Evolutionary conservation across 2,888 invertebrate species (phyloP).

Genomic region (Coenonympha glycerion): DNA sequence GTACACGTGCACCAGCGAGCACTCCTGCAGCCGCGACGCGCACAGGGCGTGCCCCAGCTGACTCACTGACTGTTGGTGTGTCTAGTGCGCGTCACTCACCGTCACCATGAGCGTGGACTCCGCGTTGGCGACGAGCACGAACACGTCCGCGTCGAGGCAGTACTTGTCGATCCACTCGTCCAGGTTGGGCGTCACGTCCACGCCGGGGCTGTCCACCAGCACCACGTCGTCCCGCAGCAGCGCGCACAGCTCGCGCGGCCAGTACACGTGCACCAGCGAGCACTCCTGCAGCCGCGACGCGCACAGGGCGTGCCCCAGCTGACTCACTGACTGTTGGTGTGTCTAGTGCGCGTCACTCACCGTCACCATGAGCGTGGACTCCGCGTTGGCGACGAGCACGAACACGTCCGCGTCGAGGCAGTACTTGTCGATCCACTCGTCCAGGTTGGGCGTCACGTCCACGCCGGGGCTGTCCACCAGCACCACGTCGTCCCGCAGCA

Average conservation of each 20-base stretch:
- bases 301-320: constrained; percentile 95
- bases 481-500: too few species aligned
- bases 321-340: constrained; percentile 91
- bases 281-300: constrained; percentile 93
- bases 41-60: too few species aligned
- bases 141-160: constrained; percentile 99
- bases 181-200: constrained; percentile 98
- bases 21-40: too few species aligned
- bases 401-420: too few species aligned
- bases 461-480: too few species aligned
- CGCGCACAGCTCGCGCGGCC: constrained; percentile 96
- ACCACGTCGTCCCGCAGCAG: constrained; percentile 98
- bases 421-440: too few species aligned
- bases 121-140: constrained; percentile 98
- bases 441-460: too few species aligned
- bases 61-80: too few species aligned
- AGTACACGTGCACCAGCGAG: constrained; percentile 92
- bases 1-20: too few species aligned
- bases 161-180: constrained; percentile 99
- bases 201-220: constrained; percentile 98
- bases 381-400: too few species aligned
- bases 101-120: constrained; percentile 99
- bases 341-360: constrained; percentile 41
- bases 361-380: too few species aligned
- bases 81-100: too few species aligned